Base-by-base conservation (phyloP, 1,140 invertebrate genomes). In the Meloidogyne floridensis region DNA sequence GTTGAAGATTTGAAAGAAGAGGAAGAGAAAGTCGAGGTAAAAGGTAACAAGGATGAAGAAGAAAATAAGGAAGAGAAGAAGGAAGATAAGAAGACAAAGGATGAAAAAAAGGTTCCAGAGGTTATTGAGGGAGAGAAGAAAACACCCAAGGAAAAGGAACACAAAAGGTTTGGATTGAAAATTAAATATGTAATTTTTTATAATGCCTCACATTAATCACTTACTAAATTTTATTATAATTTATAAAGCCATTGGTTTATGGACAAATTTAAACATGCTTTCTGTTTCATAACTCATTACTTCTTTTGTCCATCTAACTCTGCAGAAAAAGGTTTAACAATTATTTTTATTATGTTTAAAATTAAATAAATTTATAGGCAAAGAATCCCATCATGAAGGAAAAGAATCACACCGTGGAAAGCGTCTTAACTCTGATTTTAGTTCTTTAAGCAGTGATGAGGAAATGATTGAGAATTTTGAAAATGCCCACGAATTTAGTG, bases 291-390 rank as follows among this genome's bases (percentile, higher is more conserved):
- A 65, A 65, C 59, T 65, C 15, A 15, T 65, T n/a, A 6, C n/a
- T 65, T 65, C 59, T 59, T 15, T 59, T 65, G 59, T 65, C 59
- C 59, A 65, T 65, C n/a, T 65, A 65, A 65, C 4, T 65, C 59
- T n/a, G 10, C n/a, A 13, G 13, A 59, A 15, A 15, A 13, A 65
- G 59, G 59, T 65, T n/a, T 15, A 59, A n/a, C 15, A 32, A 32
- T 32, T 32, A 32, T 32, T 32, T 32, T 32, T 32, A 32, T 32
- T 32, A 32, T 32, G 32, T 1, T 32, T 32, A 1, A 32, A 32
- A 32, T 32, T 32, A 32, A 32, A 32, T 32, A 32, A 32, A 32
- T 32, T 32, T 32, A 32, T 32, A 32, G 32, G 2, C 32, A 32
- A 32, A 2, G 32, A 32, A 32, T 32, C 2, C 32, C 32, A 32